Conservation (phyloP, 2,113 vertebrate species). For the Chroicocephalus ridibundus region DNA sequence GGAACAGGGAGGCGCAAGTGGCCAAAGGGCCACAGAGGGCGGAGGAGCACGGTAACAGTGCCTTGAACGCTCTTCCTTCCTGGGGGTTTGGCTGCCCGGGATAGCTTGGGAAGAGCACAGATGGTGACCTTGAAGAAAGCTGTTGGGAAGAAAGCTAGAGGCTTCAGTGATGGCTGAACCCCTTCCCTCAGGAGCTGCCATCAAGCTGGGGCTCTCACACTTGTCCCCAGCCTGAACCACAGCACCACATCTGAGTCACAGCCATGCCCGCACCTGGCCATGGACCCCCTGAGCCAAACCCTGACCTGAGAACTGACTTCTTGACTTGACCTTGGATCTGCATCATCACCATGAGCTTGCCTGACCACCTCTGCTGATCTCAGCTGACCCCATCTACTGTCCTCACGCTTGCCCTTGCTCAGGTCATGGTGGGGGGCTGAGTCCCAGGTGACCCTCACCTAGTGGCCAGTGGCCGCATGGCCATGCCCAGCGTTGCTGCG, state of each 20-base stretch:
- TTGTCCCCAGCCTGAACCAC: background rate
- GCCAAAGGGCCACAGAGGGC: background rate
- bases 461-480: accelerated
- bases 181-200: background rate
- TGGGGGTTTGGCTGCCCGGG: background rate
- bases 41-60: background rate
- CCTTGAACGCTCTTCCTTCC: background rate
- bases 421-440: background rate
- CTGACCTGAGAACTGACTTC: background rate
- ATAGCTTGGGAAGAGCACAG: background rate
- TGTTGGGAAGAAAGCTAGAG: background rate
- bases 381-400: background rate
- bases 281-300: background rate
- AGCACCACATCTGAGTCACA: background rate
- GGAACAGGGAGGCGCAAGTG: background rate
- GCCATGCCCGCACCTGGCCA: too few species aligned
- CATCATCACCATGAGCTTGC: background rate
- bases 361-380: background rate
- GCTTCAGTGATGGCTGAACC: background rate
- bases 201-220: background rate
- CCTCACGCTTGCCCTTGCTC: background rate
- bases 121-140: background rate
- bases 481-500: accelerated
- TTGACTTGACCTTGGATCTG: background rate
- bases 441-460: accelerated